Base-by-base conservation (phyloP, 2,797 vertebrate species). In the Clarias pachynema region DNA sequence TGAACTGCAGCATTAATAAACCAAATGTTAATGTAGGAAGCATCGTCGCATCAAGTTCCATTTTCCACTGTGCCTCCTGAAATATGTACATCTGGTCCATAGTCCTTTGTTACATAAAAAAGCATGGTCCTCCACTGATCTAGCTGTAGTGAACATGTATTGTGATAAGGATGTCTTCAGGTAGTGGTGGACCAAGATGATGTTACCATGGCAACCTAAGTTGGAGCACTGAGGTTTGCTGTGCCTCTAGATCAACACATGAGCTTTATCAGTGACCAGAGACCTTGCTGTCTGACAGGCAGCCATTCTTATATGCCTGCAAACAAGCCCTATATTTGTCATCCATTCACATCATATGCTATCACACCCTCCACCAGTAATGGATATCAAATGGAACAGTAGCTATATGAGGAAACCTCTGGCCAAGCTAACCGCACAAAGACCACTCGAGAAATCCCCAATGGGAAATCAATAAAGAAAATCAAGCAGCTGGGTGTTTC, bases 161-260 rank as follows among this genome's bases (percentile, higher is more conserved):
- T 95, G 94, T 94, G 94, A 94, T 94, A 93, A 93, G 93, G 92
- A 94, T 95, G 94, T 95, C 94, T 95, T 92, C 92, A 92, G 95
- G 94, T 95, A 94, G 95, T 95, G 94, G 94, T 94, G 93, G 94
- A 93, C 94, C 93, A 90, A 94, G 94, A 95, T 94, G 93, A 93
- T 87, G 95, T 96, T 95, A 92, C 94, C 92, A 94, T 94, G 86
- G 94, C 86, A 94, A 96, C 94, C 89, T 88, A 89, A 89, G 90
- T 93, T 93, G 93, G 92, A 93, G 94, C 89, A 40, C 86, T 91
- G 86, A 92, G 93, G 93, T 91, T 89, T 90, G 92, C 91, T 82
- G 84, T 88, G 83, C 84, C 84, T 75, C n/a, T 82, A 74, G 80
- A 87, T 83, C 78, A 86, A 87, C 83, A 86, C 80, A 75, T 34